Conservation (phyloP, 2,888 invertebrate genomes). For the Phoronis australis region DNA sequence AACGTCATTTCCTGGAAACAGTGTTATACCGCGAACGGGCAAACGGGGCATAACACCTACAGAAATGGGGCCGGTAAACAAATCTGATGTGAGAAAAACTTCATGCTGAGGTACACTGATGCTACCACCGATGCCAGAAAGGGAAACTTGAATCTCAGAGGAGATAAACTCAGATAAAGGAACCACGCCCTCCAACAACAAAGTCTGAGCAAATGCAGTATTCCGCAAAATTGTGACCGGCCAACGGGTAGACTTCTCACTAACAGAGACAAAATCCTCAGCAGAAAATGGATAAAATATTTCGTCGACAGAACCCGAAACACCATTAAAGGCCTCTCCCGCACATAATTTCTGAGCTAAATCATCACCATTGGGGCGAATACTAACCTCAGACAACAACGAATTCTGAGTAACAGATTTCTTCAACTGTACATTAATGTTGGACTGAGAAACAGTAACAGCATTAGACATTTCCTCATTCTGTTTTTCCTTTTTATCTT, state of each 20-base stretch:
- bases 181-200: conserved; percentile 13
- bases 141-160: conserved; percentile 9
- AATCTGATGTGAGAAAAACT: conserved; percentile 9
- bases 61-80: conserved; percentile 11
- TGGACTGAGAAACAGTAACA: too few species aligned
- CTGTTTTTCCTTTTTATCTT: too few species aligned
- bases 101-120: conserved; percentile 13
- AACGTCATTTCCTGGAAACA: conserved; percentile 14
- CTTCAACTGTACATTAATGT: too few species aligned
- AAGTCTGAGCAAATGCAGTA: conserved; percentile 15
- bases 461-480: too few species aligned
- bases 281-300: conserved; percentile 14
- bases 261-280: conserved; percentile 13
- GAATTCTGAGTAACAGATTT: too few species aligned
- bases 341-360: too few species aligned
- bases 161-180: conserved; percentile 10
- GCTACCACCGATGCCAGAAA: conserved; percentile 12
- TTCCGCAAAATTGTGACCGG: conserved; percentile 14
- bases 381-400: too few species aligned
- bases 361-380: too few species aligned
- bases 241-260: neutral
- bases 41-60: conserved; percentile 11
- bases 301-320: too few species aligned
- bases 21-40: conserved; percentile 13
- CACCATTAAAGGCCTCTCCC: too few species aligned